Base-by-base conservation (phyloP, 2,888 invertebrate genomes). In the Zootermopsis nevadensis region DNA sequence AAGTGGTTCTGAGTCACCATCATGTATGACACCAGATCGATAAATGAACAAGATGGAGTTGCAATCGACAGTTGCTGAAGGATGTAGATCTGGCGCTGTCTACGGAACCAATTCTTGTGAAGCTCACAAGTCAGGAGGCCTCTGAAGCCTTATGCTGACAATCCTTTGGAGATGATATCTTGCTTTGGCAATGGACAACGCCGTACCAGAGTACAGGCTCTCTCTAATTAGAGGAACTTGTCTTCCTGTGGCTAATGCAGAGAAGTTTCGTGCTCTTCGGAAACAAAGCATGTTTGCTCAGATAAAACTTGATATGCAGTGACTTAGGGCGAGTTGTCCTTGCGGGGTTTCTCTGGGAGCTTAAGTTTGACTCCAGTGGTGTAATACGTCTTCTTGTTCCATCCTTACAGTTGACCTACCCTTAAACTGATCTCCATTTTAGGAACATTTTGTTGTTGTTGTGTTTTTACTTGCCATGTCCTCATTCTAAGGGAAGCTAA, bases 101-200 rank as follows among this genome's bases (percentile, higher is more conserved):
- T 69, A 8, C 24, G 24, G 33, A 74, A 74, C 74, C 74, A 74
- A 38, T 74, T 74, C 38, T n/a, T 27, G 8, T 48, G 7, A 7
- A 67, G 27, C 4, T 74, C 74, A 74, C 38, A 74, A 38, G 38
- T 31, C n/a, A 12, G n/a, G 4, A 74, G 24, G 12, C 31, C 60
- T n/a, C 1, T 27, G 74, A 38, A 74, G 38, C 74, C 74, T 38
- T n/a, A 24, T 2, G 24, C 24, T 74, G 74, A 74, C 31, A 72
- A 8, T 33, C 74, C 38, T 38, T 74, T 74, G 38, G n/a, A 74
- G 74, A 38, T 38, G 38, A 74, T 74, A 74, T 74, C 74, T 74
- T 33, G n/a, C 22, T 24, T 60, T n/a, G 38, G 33, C 33, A 27
- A 10, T 19, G 69, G 69, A 69, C 69, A 69, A 69, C 38, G n/a